phyloP scores from a whole-genome alignment of 2,113 vertebrate species.

The Ellobius talpinus region DNA sequence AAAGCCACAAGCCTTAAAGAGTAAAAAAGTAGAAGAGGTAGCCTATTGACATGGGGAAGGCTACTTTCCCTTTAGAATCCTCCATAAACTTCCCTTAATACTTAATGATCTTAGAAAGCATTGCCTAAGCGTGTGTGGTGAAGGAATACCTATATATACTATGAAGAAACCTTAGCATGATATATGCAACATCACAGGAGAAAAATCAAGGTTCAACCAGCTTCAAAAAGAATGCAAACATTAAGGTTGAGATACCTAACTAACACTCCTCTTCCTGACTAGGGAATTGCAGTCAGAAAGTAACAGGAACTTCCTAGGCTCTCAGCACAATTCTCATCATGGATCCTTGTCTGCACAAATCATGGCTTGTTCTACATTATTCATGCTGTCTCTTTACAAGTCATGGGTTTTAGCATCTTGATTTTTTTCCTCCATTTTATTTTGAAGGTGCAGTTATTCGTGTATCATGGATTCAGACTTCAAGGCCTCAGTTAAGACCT shows the following conservation, averaged over 20 bases:
- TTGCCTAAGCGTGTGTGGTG: neutral
- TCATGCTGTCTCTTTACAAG: neutral
- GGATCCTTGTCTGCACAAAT: neutral
- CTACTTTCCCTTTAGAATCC: neutral
- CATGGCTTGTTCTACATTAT: neutral
- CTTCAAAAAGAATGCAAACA: neutral
- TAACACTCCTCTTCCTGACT: neutral
- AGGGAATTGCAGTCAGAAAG: neutral
- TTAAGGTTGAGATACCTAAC: neutral
- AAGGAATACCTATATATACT: neutral
- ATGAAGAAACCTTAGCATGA: neutral
- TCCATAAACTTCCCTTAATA: neutral
- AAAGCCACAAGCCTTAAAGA: neutral
- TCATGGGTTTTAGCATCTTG: conserved; percentile 6
- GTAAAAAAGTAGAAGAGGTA: neutral
- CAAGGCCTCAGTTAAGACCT: no score
- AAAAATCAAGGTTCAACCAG: neutral
- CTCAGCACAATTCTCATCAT: neutral
- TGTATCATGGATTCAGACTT: conserved; percentile 36
- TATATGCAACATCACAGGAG: neutral
- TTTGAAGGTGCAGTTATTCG: conserved; percentile 39
- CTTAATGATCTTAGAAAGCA: neutral
- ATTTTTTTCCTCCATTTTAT: neutral
- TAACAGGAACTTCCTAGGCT: neutral
- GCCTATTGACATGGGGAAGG: neutral